Evolutionary conservation across 2,797 vertebrate species (phyloP), one percentile per base, ranked within the genome.

Genomic region (Periophthalmus magnuspinnatus): DNA sequence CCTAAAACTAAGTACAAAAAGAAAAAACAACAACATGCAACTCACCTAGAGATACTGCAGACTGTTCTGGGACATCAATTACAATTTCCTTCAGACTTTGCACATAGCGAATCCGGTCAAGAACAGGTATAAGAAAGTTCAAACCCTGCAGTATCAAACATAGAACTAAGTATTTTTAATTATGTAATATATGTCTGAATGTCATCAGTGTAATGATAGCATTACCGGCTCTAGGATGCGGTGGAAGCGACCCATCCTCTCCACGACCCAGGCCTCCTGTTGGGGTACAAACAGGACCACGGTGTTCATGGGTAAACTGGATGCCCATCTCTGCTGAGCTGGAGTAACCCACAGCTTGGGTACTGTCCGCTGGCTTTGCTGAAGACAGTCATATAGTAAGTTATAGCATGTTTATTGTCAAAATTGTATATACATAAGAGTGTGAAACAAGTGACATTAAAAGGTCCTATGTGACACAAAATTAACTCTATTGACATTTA

Each of bases 41-140:
- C 93, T 93, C 81, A 97, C 97, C 97, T 6, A 98, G 89, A 65
- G 95, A 94, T 5, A 99, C 95, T 1, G 97, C 96, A 4, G 97
- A 97, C 87, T 99, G 97, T 83, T 99, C 97, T 3, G 97, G 97
- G 32, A 99, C 95, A 0, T 98, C 97, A 58, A 99, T 98, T 75
- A 99, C 97, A 0, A 99, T 99, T 85, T 99, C 97, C 87, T 99
- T 99, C 59, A 99, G 95, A 74, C 96, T 98, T 79, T 99, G 97
- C 32, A 99, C 97, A 0, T 99, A 98, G 57, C 94, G 95, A 78
- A 98, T 89, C 78, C 90, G 88, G 90, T 98, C 97, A 72, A 99
- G 88, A 17, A 98, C 1, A 3, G 97, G 97, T 73, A 99, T 96
- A 74, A 98, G 94, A 78, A 99, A 90, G 80, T 99, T 99, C 87